Conservation (phyloP, 2,888 invertebrate genomes). For the Stegophylla sp. region DNA sequence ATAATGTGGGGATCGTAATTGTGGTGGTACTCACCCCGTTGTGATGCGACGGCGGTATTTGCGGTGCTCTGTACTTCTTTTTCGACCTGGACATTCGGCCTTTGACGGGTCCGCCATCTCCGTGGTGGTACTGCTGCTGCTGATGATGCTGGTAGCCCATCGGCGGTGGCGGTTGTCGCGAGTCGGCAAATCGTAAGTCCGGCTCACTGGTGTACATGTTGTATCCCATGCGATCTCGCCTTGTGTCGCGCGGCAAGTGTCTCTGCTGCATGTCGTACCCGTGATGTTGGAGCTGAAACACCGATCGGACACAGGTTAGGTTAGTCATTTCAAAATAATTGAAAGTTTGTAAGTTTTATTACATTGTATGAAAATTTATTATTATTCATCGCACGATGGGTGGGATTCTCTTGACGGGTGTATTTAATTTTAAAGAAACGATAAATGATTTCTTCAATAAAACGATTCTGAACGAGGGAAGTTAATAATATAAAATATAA, state of each 20-base stretch:
- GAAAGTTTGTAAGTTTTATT: too few relatives aligned
- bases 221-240: conserved; percentile 65
- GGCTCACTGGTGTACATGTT: conserved; percentile 76
- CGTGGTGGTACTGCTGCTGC: conserved; percentile 61
- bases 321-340: too few relatives aligned
- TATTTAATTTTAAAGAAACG: too few relatives aligned
- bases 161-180: conserved; percentile 59
- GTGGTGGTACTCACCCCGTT: conserved; percentile 62
- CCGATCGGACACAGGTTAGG: too few relatives aligned
- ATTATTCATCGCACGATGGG: too few relatives aligned
- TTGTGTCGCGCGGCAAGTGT: conserved; percentile 62
- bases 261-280: conserved; percentile 55
- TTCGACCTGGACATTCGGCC: conserved; percentile 69
- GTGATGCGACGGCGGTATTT: conserved; percentile 65
- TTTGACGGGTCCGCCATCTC: conserved; percentile 66
- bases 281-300: conserved; percentile 60
- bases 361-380: too few relatives aligned
- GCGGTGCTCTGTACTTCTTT: conserved; percentile 80
- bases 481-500: too few relatives aligned
- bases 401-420: too few relatives aligned
- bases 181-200: conserved; percentile 68
- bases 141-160: conserved; percentile 56
- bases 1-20: too few relatives aligned
- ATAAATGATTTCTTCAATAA: too few relatives aligned
- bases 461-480: too few relatives aligned